Conservation (phyloP, 2,113 vertebrate species). For the Hyaena hyaena region DNA sequence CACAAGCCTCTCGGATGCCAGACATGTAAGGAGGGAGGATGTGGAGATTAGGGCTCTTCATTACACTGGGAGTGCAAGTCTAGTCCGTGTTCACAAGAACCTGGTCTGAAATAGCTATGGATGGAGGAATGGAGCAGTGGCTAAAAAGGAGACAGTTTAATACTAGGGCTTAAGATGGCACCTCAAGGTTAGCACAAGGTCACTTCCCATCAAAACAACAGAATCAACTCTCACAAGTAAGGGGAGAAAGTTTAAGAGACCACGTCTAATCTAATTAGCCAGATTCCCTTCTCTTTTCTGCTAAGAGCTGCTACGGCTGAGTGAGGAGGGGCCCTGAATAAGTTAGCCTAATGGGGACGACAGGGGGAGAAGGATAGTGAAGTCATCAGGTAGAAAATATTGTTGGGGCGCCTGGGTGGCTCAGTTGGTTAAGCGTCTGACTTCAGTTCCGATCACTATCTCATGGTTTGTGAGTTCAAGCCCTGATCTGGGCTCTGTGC, state of each 20-base stretch:
- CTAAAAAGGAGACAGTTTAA: slow-evolving; percentile 83
- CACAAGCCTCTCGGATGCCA: slow-evolving; percentile 47
- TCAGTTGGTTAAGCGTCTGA: no score
- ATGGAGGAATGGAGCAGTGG: slow-evolving; percentile 72
- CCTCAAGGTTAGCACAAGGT: slow-evolving; percentile 80
- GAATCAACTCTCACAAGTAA: slow-evolving; percentile 24
- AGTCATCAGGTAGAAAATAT: background rate
- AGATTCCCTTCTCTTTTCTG: background rate
- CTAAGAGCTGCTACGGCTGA: background rate
- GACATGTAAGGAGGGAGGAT: slow-evolving; percentile 55
- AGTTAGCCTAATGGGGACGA: background rate
- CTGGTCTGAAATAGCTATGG: slow-evolving; percentile 79
- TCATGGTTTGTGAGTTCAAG: no score
- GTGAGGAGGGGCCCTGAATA: background rate
- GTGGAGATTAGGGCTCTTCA: background rate
- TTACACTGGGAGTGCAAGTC: slow-evolving; percentile 45
- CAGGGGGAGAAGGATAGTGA: background rate
- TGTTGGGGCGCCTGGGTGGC: background rate
- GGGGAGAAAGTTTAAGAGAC: slow-evolving; percentile 43
- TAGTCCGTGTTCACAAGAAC: slow-evolving; percentile 72
- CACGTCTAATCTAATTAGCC: slow-evolving; percentile 4
- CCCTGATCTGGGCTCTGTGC: no score
- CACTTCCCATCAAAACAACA: slow-evolving; percentile 1
- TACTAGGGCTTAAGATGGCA: slow-evolving; percentile 72
- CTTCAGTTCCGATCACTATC: no score